Percentiles rank a stretch among this genome's conserved stretches.
These are phyloP conservation scores for Teleiodes luculella DNA, from an alignment of 2,888 invertebrate genomes.

Conservation along the genomic window DNA sequence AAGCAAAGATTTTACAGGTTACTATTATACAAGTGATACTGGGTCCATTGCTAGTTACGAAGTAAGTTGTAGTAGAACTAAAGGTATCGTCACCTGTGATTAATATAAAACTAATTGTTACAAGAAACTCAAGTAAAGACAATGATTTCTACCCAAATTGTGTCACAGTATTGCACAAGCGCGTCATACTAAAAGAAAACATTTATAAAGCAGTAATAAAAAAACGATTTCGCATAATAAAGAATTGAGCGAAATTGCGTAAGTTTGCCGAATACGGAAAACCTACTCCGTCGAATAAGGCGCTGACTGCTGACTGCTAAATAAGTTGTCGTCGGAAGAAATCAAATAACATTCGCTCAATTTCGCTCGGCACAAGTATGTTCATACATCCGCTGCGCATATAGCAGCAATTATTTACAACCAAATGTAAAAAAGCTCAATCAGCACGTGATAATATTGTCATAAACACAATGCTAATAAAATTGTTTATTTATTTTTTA, in stretches of 20 bases:
- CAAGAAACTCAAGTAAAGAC: too few species aligned
- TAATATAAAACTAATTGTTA: too few species aligned
- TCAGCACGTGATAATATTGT: too few species aligned
- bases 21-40: too few species aligned
- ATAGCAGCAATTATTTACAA: neutral
- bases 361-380: neutral
- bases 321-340: neutral
- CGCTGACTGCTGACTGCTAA: neutral
- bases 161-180: conserved; percentile 21
- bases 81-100: too few species aligned
- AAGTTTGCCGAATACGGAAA: conserved; percentile 3
- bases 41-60: too few species aligned
- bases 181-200: conserved; percentile 2
- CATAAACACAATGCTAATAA: too few species aligned
- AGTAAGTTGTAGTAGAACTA: too few species aligned
- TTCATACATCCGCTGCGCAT: neutral
- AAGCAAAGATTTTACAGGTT: too few species aligned
- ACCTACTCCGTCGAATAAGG: neutral
- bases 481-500: too few species aligned
- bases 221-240: conserved; percentile 1
- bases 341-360: neutral
- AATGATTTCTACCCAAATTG: neutral
- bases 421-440: too few species aligned
- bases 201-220: neutral
- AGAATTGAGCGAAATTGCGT: conserved; percentile 1